phyloP scores from a whole-genome alignment of 2,888 invertebrate genomes.

The Xestoiulus laeticollis region DNA sequence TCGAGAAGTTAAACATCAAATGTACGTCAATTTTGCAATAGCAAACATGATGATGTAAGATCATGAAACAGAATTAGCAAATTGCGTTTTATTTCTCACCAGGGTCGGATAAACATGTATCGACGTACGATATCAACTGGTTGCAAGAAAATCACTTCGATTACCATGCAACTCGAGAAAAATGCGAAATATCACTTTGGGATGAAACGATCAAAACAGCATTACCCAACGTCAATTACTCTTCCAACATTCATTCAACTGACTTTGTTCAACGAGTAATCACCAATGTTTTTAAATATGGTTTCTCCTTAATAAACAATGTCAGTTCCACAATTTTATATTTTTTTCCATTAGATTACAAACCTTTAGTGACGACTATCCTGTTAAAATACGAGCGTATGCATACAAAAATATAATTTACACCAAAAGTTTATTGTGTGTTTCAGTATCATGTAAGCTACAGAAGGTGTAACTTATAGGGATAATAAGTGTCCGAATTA shows the following conservation, averaged over 20 bases:
- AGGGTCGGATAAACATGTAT: slow-evolving; percentile 52
- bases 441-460: too few relatives aligned
- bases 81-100: not conserved
- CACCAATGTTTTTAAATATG: slow-evolving; percentile 58
- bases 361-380: too few relatives aligned
- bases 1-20: not conserved
- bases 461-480: too few relatives aligned
- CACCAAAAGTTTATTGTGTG: too few relatives aligned
- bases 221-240: slow-evolving; percentile 44
- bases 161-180: not conserved
- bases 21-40: slow-evolving; percentile 29
- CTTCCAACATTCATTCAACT: slow-evolving; percentile 7
- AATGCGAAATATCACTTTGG: slow-evolving; percentile 44
- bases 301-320: slow-evolving; percentile 56
- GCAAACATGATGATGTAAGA: not conserved
- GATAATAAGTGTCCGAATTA: too few relatives aligned
- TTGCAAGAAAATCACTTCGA: slow-evolving; percentile 43
- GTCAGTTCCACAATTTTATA: not conserved
- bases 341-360: slow-evolving; percentile 5
- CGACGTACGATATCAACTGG: slow-evolving; percentile 46
- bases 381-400: too few relatives aligned
- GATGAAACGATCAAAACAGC: not conserved
- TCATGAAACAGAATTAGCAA: not conserved
- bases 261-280: slow-evolving; percentile 59
- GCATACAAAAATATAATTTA: too few relatives aligned